A percentile compares a stretch with the other conserved stretches of the same genome.
These are phyloP conservation scores for Tinea semifulvella DNA, from an alignment of 2,888 invertebrate genomes.

Conservation along the genomic window DNA sequence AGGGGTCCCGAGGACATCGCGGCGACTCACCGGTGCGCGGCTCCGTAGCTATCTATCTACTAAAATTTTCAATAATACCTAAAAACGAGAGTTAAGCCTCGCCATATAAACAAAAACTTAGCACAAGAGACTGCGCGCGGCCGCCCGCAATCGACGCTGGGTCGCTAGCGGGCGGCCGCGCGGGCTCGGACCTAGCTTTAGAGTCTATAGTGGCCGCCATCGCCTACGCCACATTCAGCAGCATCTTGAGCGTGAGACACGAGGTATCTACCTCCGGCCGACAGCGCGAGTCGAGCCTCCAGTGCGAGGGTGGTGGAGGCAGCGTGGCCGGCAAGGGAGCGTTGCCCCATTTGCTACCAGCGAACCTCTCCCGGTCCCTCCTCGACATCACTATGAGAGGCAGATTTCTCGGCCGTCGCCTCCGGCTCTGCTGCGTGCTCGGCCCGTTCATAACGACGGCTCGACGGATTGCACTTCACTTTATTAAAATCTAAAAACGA, in stretches of 20 bases:
- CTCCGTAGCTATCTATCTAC: conserved; percentile 45
- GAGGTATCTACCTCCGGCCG: conserved; percentile 62
- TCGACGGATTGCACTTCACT: too few relatives aligned
- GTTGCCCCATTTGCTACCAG: conserved; percentile 84
- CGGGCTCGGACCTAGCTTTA: conserved; percentile 41
- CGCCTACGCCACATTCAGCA: conserved; percentile 67
- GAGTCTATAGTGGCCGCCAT: conserved; percentile 31
- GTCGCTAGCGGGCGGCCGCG: background rate
- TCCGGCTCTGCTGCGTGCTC: background rate
- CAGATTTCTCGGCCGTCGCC: background rate
- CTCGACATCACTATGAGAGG: conserved; percentile 16
- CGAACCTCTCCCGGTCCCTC: conserved; percentile 38
- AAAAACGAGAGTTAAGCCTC: conserved; percentile 58
- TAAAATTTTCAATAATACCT: conserved; percentile 64
- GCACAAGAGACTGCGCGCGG: conserved; percentile 20
- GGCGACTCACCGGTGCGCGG: conserved; percentile 23
- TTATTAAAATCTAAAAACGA: background rate
- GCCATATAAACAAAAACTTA: conserved; percentile 20
- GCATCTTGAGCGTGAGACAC: conserved; percentile 66
- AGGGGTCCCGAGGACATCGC: conserved; percentile 22
- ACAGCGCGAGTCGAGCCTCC: conserved; percentile 62
- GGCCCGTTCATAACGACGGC: background rate
- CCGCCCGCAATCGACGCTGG: conserved; percentile 30
- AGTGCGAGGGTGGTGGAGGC: conserved; percentile 83
- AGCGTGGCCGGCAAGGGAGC: conserved; percentile 81